Percentiles rank a stretch among this genome's conserved stretches.
Conservation (phyloP, 2,797 vertebrate genomes). For the Gambelia wislizenii region DNA sequence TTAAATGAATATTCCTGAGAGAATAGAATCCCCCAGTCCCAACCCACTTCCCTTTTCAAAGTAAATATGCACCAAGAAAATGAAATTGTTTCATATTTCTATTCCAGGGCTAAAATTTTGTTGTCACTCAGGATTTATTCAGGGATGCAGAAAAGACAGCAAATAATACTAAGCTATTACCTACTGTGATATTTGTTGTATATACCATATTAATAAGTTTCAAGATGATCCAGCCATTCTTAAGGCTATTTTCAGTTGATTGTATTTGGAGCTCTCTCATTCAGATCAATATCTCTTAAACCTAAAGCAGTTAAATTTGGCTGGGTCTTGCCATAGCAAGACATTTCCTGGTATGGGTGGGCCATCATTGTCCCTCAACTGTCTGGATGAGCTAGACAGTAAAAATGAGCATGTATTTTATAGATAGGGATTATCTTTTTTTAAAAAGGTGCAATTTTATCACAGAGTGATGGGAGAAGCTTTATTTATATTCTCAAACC, state of each 20-base stretch:
- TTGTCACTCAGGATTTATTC: background rate
- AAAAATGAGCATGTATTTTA: background rate
- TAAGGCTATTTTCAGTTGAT: background rate
- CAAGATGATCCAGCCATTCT: background rate
- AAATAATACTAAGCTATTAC: background rate
- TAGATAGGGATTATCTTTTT: background rate
- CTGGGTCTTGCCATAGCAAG: background rate
- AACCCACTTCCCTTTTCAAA: background rate
- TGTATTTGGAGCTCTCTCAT: background rate
- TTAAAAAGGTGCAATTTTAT: background rate
- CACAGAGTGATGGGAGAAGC: background rate
- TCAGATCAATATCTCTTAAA: background rate
- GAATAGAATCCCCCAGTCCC: background rate
- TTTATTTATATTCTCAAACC: background rate
- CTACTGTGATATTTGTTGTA: background rate
- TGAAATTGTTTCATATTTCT: background rate
- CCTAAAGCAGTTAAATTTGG: background rate
- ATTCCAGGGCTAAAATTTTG: background rate
- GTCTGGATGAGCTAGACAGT: background rate
- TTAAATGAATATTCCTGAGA: conserved; percentile 21
- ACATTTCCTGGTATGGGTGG: background rate
- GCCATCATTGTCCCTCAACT: background rate
- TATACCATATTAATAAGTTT: background rate
- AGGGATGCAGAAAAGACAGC: background rate
- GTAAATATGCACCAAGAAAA: background rate